Base-by-base conservation (phyloP, 2,797 vertebrate species). In the Periophthalmus magnuspinnatus region DNA sequence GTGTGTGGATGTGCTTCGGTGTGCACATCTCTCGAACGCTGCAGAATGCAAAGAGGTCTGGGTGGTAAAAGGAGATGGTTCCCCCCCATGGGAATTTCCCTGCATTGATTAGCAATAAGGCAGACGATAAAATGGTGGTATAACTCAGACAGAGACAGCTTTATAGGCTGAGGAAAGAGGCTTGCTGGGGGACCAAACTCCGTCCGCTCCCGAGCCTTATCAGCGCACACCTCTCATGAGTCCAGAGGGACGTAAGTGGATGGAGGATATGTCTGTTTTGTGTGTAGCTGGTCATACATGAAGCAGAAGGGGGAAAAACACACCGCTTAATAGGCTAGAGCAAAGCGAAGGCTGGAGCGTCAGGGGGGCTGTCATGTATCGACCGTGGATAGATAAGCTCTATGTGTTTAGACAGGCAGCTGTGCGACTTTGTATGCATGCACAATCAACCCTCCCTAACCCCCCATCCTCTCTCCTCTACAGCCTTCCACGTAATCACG, bases 81-180 rank as follows among this genome's bases (percentile, higher is more conserved):
- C 52, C 17, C 56, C 69, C 79, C 66, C 71, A 67, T 69, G 83
- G 88, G 87, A 87, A 79, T 84, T 84, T 83, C 82, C 73, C 67
- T 82, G 84, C 86, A 90, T 91, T 89, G 88, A 92, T 92, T 91
- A 90, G 90, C 86, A 88, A 91, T 91, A 89, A 88, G 84, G 75
- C 86, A 77, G 86, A 86, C 79, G 72, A 83, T 87, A 84, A 89
- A 91, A 90, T 90, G 74, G 86, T 68, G 80, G 68, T 80, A 86
- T 91, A 91, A 90, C 86, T 91, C 90, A 89, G 75, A 74, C 28
- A 65, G 68, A 76, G 87, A 88, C 76, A 62, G 78, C 77, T 91
- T 92, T 91, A 90, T 88, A 80, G 71, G 65, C 41, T 32, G 65
- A 55, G 77, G 68, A 73, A 81, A 81, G 71, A 74, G 74, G 76